A percentile compares a stretch with the other conserved stretches of the same genome.
Evolutionary conservation across 37 sponge, comb jelly and placozoan species (phyloP).

Genomic region (Halisarca cf. caerulea): DNA sequence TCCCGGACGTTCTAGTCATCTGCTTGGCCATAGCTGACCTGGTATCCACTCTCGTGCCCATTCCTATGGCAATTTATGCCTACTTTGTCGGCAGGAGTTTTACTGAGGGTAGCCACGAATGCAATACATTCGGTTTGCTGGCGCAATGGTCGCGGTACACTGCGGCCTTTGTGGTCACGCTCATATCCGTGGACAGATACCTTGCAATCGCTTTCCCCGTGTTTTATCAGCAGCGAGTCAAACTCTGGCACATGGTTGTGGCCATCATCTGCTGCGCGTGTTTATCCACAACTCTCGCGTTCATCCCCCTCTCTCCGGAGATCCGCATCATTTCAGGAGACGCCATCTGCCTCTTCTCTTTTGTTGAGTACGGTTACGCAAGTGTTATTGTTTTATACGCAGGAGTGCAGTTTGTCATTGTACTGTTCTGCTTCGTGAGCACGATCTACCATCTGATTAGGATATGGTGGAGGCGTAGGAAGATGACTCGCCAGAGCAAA

Average conservation of each 20-base stretch:
- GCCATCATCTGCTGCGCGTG: constrained; percentile 36
- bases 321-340: constrained; percentile 22
- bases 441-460: constrained; percentile 23
- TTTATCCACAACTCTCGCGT: constrained; percentile 31
- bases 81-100: constrained; percentile 39
- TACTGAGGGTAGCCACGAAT: constrained; percentile 23
- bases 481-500: constrained; percentile 44
- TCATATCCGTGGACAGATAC: constrained; percentile 79
- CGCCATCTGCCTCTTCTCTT: constrained; percentile 67
- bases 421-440: constrained; percentile 54
- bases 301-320: constrained; percentile 45
- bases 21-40: constrained; percentile 70
- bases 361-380: constrained; percentile 40
- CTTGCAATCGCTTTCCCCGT: constrained; percentile 71
- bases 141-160: constrained; percentile 63
- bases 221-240: constrained; percentile 58
- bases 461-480: constrained; percentile 45
- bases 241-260: background rate
- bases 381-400: constrained; percentile 49
- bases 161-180: constrained; percentile 58
- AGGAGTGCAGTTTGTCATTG: constrained; percentile 57
- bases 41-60: constrained; percentile 51
- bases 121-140: constrained; percentile 46
- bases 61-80: constrained; percentile 45
- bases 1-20: constrained; percentile 75